Evolutionary conservation across 2,888 invertebrate genomes (phyloP), one percentile per base, ranked within the genome.

Genomic region (Andrena camellia): DNA sequence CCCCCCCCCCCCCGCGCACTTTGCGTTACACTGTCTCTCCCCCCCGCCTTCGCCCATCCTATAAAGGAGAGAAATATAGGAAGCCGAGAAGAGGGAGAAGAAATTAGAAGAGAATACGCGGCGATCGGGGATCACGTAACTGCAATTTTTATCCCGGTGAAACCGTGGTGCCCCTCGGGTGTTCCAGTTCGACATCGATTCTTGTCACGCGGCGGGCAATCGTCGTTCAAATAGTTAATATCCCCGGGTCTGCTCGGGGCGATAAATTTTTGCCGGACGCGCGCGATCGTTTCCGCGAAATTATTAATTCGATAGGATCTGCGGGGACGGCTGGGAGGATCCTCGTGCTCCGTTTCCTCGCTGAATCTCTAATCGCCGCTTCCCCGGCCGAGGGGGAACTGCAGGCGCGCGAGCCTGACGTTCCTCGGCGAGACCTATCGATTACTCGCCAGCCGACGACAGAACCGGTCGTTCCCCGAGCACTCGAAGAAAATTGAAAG

Each of bases 181-280:
- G 59, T 70, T 70, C 60, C 60, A 59, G 60, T 60, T 70, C 60
- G 70, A 42, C 48, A 70, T 70, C 60, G 70, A 70, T 70, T 70
- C 70, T 31, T 29, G 70, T 70, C 60, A 70, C 60, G 70, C 70
- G 29, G 59, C 29, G 48, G 8, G 59, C 70, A 70, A 70, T 70
- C 70, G 70, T 70, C 70, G 70, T 70, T 48, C 70, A 60, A 59
- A 70, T 70, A 70, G 70, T 70, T 70, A 60, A 70, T 70, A 70
- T 60, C 70, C 59, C 29, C 59, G 42, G 23, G 42, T 23, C 31
- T 48, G 70, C 20, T 10, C 42, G 60, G 59, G 13, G 20, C 70
- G 60, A 70, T 70, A 26, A 70, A 70, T 70, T 70, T 42, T 20
- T 31, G 54, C 6, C 59, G 42, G n/a, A 54, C 57, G 8, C 57